Evolutionary conservation across 37 sponge, comb jelly and placozoan genomes (phyloP), one percentile per base, ranked within the genome.

Genomic region (Hexactinellida sp.): DNA sequence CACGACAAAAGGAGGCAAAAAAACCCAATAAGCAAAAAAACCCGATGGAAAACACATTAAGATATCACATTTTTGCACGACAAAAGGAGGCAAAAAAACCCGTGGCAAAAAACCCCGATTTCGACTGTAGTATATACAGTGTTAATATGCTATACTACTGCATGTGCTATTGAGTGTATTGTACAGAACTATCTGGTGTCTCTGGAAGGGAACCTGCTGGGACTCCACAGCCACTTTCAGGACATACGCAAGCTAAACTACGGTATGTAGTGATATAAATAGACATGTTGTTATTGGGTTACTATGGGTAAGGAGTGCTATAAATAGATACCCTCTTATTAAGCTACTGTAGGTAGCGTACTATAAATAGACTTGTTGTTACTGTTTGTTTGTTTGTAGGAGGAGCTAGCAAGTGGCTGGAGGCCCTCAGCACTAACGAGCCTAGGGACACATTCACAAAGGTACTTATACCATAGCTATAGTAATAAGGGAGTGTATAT

Each of bases 171-270:
- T 63, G 5, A 5, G 13, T 63, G 34, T 7, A 34, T 30, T 54
- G 0, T 55, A 0, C 34, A 90, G 91, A 88, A 85, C 16, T 93
- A 90, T 87, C 55, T 94, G 39, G 82, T 71, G 13, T 36, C 85
- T 9, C 55, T 94, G 82, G 94, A 94, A 54, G 87, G 88, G 38
- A 87, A 89, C 37, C 38, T 94, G 19, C 23, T 52, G 13, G 92
- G 90, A 36, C 85, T 94, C 19, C 86, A 84, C 23, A 71, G 34
- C 23, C 87, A 86, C 82, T 83, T 63, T 23, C 76, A 63, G 13
- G 76, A 63, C 3, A n/a, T n/a, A 63, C 76, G 76, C 5, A 63
- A 63, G 34, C 21, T 63, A 5, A n/a, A 63, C 34, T 63, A 63
- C 13, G 76, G 76, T 63, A 63, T 32, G 13, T n/a, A 32, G 47